Percentiles rank a stretch among this genome's conserved stretches.
Evolutionary conservation across 1,140 invertebrate species (phyloP).

Genomic region (Heliconius eleuchia): DNA sequence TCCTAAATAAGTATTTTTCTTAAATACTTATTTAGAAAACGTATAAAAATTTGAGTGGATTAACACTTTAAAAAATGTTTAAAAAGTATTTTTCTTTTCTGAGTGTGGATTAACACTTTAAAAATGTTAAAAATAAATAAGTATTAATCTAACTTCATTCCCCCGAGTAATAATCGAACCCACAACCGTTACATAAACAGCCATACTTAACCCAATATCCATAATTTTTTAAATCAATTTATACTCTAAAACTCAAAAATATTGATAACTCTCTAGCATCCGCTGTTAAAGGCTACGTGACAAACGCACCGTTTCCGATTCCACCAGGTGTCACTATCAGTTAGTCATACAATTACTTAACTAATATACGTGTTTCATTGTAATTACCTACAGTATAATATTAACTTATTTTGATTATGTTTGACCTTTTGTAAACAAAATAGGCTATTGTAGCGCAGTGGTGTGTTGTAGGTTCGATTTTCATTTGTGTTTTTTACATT

Average conservation of each 20-base stretch:
- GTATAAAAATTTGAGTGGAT: too few relatives aligned
- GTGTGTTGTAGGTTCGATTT: background rate
- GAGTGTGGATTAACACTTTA: too few relatives aligned
- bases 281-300: constrained; percentile 27
- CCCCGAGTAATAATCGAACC: background rate
- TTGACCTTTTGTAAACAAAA: background rate
- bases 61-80: too few relatives aligned
- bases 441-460: background rate
- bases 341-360: constrained; percentile 9
- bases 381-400: background rate
- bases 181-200: too few relatives aligned
- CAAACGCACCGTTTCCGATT: constrained; percentile 23
- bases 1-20: too few relatives aligned
- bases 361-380: constrained; percentile 4
- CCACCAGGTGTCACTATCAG: constrained; percentile 30
- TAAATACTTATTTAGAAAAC: too few relatives aligned
- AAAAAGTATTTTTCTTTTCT: too few relatives aligned
- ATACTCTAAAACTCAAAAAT: background rate
- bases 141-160: too few relatives aligned
- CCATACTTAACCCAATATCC: background rate
- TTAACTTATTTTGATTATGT: background rate
- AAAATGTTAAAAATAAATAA: too few relatives aligned
- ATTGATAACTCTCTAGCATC: background rate
- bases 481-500: too few relatives aligned
- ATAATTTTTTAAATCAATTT: background rate